Evolutionary conservation across 2,797 vertebrate genomes (phyloP), one percentile per base, ranked within the genome.

Genomic region (Eulemur albifrons): DNA sequence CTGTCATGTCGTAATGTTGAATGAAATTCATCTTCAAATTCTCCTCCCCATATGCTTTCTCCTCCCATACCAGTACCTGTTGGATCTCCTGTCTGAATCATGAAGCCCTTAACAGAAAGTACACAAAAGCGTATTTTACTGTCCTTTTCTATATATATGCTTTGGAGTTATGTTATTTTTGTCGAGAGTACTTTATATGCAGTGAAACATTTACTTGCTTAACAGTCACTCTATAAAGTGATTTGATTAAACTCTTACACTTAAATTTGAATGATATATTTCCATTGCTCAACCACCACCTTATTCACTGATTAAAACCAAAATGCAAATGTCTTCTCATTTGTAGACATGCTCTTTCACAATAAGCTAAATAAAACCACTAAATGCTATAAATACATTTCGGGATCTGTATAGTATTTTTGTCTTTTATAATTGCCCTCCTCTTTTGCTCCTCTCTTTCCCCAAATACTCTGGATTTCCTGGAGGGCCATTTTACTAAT

Each of bases 61-160:
- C 99, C 99, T 80, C 99, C 99, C 99, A 99, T 99, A 75, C 99
- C 99, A 12, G 99, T 99, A 20, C 99, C 99, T 8, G 99, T 99
- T 90, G 99, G 99, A 97, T 99, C 99, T 93, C 99, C 99, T 1
- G 99, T 99, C 98, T 99, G 99, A 97, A 99, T 99, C 99, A 99
- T 99, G 97, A 99, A 99, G 65, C 99, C 99, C 99, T 99, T 97
- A 20, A 90, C 0, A 97, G 69, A 93, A 98, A 97, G 84, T 3
- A 54, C 5, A 96, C 3, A 97, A 86, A 67, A 97, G 20, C 25
- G 82, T n/a, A 72, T 92, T 85, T 95, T 0, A 72, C 5, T 77
- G 4, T 65, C 5, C 8, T 80, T 92, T 81, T 83, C 35, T 77
- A 21, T 70, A 72, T 75, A 40, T 43, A 48, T 20, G 7, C 6